Evolutionary conservation across 2,888 invertebrate species (phyloP).

Genomic region (Scaptomyza caliginosa): DNA sequence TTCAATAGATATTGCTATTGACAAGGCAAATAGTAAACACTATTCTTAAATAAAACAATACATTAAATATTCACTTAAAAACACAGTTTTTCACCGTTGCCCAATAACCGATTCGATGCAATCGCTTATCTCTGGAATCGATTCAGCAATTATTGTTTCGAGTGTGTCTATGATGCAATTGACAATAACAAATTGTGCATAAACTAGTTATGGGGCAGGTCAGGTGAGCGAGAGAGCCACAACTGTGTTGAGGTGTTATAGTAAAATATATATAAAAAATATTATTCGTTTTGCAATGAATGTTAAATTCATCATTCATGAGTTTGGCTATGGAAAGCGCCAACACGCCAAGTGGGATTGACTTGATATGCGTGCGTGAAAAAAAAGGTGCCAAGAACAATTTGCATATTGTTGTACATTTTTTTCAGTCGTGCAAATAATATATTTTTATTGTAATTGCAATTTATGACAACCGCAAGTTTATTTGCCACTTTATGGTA

Average conservation of each 20-base stretch:
- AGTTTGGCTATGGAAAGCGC: constrained; percentile 27
- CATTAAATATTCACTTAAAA: no score
- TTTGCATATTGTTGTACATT: constrained; percentile 54
- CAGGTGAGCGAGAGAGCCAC: constrained; percentile 17
- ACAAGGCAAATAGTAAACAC: no score
- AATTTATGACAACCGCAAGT: constrained; percentile 58
- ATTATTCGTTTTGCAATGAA: constrained; percentile 38
- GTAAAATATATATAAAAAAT: no score
- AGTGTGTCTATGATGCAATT: constrained; percentile 16
- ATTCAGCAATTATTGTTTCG: constrained; percentile 30
- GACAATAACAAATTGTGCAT: constrained; percentile 28
- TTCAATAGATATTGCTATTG: not conserved
- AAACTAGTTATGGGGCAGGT: constrained; percentile 14
- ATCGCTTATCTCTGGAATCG: constrained; percentile 34
- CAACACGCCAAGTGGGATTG: constrained; percentile 12
- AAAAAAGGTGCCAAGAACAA: constrained; percentile 19
- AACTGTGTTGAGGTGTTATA: no score
- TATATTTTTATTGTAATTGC: constrained; percentile 57
- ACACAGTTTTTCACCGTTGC: constrained; percentile 13
- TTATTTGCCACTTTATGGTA: constrained; percentile 59
- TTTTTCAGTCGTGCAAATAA: constrained; percentile 35
- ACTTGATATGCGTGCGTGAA: constrained; percentile 41
- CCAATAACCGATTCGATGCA: no score
- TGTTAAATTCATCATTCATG: constrained; percentile 24
- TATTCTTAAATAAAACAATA: no score